Conservation (phyloP, 2,888 invertebrate species). For the Caenorhabditis sp. region DNA sequence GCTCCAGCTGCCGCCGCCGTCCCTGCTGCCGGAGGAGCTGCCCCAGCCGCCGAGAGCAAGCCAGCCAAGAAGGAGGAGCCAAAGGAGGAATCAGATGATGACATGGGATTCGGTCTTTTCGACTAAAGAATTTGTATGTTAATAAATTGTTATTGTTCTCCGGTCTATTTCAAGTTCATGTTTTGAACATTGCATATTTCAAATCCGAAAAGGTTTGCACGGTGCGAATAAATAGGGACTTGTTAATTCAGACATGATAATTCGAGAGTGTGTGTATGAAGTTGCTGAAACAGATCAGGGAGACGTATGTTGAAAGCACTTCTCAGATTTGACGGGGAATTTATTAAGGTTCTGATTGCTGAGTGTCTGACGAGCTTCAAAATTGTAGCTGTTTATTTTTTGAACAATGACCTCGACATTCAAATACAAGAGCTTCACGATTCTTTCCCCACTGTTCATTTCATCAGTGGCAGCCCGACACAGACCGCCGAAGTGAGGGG, state of each 20-base stretch:
- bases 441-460: constrained; percentile 24
- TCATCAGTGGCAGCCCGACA: constrained; percentile 14
- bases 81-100: constrained; percentile 70
- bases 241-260: constrained; percentile 19
- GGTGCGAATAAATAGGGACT: not conserved
- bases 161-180: not conserved
- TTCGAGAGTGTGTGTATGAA: constrained; percentile 40
- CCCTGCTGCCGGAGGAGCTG: constrained; percentile 61
- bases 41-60: constrained; percentile 63
- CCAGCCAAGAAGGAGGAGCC: constrained; percentile 72
- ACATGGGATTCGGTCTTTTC: constrained; percentile 74
- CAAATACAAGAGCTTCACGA: constrained; percentile 37
- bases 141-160: constrained; percentile 62
- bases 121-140: constrained; percentile 67
- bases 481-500: constrained; percentile 5
- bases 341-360: constrained; percentile 50
- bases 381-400: constrained; percentile 32
- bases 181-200: constrained; percentile 37
- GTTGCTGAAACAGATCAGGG: constrained; percentile 39
- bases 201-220: not conserved
- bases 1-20: constrained; percentile 60
- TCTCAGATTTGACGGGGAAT: no score
- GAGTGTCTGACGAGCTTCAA: constrained; percentile 37
- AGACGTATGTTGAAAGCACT: no score
- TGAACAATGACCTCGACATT: constrained; percentile 15